A percentile compares a stretch with the other conserved stretches of the same genome.
Evolutionary conservation across 2,797 vertebrate genomes (phyloP).

Genomic region (Crax fasciolata): DNA sequence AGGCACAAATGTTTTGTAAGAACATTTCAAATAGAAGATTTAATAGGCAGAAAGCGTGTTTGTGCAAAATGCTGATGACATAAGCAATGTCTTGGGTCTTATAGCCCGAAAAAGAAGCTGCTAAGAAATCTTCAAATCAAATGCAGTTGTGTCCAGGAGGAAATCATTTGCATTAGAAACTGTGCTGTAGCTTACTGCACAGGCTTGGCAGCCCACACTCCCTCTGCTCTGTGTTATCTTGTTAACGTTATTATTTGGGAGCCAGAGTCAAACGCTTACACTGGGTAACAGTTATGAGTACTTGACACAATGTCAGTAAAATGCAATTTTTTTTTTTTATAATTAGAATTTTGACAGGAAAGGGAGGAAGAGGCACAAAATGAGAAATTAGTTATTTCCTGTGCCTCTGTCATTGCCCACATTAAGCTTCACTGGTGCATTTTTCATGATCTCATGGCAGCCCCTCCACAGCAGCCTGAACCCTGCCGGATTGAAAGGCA

Average conservation of each 20-base stretch:
- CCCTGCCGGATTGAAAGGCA: slow-evolving; percentile 22
- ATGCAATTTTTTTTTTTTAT: slow-evolving; percentile 10
- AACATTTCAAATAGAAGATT: neutral
- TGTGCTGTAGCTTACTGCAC: slow-evolving; percentile 5
- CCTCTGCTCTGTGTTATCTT: slow-evolving; percentile 50
- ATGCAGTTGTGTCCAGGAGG: slow-evolving; percentile 53
- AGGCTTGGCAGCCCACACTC: slow-evolving; percentile 54
- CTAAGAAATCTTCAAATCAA: slow-evolving; percentile 41
- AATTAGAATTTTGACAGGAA: slow-evolving; percentile 71
- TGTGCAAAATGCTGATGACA: slow-evolving; percentile 28
- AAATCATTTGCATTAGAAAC: slow-evolving; percentile 41
- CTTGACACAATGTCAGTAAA: slow-evolving; percentile 65
- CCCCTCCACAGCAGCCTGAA: slow-evolving; percentile 39
- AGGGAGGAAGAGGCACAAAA: slow-evolving; percentile 70
- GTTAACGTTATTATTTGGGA: slow-evolving; percentile 65
- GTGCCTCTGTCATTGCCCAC: slow-evolving; percentile 56
- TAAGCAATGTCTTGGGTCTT: neutral
- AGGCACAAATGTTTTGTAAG: neutral
- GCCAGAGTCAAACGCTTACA: slow-evolving; percentile 41
- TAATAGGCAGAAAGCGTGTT: neutral
- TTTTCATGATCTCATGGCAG: slow-evolving; percentile 66
- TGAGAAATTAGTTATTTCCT: slow-evolving; percentile 71
- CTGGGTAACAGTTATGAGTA: slow-evolving; percentile 47
- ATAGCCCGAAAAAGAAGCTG: neutral
- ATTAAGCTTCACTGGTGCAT: slow-evolving; percentile 44